Percentiles rank a stretch among this genome's conserved stretches.
Conservation (phyloP, 2,888 invertebrate genomes). For the Amaurobius ferox region DNA sequence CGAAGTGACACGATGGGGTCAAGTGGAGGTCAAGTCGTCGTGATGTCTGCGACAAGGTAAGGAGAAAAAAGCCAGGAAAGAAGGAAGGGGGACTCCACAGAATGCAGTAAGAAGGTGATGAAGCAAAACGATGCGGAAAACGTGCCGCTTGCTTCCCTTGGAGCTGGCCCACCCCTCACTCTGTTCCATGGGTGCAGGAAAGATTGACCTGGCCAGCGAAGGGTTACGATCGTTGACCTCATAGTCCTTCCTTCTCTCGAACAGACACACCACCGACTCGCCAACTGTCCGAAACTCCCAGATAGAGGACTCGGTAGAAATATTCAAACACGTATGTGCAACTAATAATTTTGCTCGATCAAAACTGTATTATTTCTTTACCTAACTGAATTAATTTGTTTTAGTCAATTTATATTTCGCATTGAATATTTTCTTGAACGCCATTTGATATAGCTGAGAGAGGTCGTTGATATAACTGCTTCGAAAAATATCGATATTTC, state of each 20-base stretch:
- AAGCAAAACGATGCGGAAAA: slow-evolving; percentile 71
- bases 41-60: slow-evolving; percentile 21
- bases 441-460: too few species aligned
- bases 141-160: slow-evolving; percentile 49
- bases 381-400: too few species aligned
- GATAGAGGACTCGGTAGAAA: too few species aligned
- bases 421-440: too few species aligned
- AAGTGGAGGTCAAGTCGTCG: slow-evolving; percentile 38
- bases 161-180: slow-evolving; percentile 45
- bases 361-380: too few species aligned
- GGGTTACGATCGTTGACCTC: slow-evolving; percentile 72
- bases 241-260: neutral
- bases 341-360: too few species aligned
- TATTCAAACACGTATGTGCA: too few species aligned
- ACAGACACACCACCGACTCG: neutral
- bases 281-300: too few species aligned
- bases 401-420: too few species aligned
- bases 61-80: neutral
- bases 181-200: slow-evolving; percentile 61
- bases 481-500: too few species aligned
- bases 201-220: slow-evolving; percentile 72
- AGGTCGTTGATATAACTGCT: too few species aligned
- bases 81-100: slow-evolving; percentile 24
- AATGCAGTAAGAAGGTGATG: slow-evolving; percentile 55
- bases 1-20: slow-evolving; percentile 23